Evolutionary conservation across 2,113 vertebrate genomes (phyloP), one percentile per base, ranked within the genome.

Genomic region (Malurus cyaneus): DNA sequence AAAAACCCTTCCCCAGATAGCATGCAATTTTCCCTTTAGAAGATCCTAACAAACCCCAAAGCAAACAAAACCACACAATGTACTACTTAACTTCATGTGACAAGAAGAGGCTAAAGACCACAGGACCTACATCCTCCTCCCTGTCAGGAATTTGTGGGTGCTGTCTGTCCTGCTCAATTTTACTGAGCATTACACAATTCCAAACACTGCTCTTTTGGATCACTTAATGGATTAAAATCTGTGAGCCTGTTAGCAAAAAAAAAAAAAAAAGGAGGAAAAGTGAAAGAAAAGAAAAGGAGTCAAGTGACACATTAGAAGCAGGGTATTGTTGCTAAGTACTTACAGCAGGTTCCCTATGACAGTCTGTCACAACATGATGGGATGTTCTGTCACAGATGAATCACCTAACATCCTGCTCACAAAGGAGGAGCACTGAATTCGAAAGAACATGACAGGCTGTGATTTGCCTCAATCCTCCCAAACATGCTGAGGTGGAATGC

Each of bases 171-270:
- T 57, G 56, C 52, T 80, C 56, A 3, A 0, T 95, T 86, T 78
- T 94, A 46, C 36, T 29, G 18, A 88, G 36, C 44, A 42, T 86
- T 86, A 67, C 25, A 74, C 67, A 74, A 57, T 53, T 39, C 32
- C 56, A 93, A 89, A 64, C 36, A 24, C 36, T 17, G 49, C 25
- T 96, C 97, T 97, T 97, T 96, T 77, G 13, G 41, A 97, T 98
- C 97, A 98, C 97, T 98, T 98, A 98, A 98, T 97, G 98, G 98
- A 99, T 98, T 96, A 97, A 96, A 97, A 97, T 93, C 97, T 98
- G 96, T 97, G 98, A 97, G 92, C 94, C 91, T 97, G 86, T 94
- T 96, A 95, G 89, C 41, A 36, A 47, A 82, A 86, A 18, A 26
- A 66, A 21, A 18, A 80, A 24, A 46, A 25, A 64, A 66, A 6